Percentiles rank a stretch among this genome's conserved stretches.
Conservation (phyloP, 2,888 invertebrate genomes). For the Chromoteleia sp. region DNA sequence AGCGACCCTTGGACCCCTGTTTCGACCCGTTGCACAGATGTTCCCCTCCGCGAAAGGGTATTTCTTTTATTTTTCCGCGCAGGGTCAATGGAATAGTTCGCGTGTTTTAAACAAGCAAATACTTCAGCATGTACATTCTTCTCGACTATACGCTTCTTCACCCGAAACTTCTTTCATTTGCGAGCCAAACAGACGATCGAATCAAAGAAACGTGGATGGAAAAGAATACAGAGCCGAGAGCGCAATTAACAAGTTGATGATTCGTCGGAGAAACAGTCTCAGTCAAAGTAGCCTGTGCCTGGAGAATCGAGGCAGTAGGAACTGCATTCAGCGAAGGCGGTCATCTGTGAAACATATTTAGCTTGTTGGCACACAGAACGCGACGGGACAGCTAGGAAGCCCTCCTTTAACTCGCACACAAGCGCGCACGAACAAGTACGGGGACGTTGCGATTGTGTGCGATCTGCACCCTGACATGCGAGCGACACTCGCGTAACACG, state of each 20-base stretch:
- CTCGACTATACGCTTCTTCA: not conserved
- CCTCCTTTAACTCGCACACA: conserved; percentile 67
- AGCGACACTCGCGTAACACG: conserved; percentile 54
- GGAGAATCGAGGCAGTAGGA: conserved; percentile 55
- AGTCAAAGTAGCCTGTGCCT: conserved; percentile 34
- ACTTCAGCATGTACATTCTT: conserved; percentile 25
- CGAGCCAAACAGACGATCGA: no score
- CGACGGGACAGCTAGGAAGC: conserved; percentile 78
- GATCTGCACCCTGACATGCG: conserved; percentile 29
- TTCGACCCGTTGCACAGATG: conserved; percentile 76
- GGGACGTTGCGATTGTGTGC: conserved; percentile 23
- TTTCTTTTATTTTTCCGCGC: conserved; percentile 83
- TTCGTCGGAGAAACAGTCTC: conserved; percentile 20
- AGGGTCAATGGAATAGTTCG: conserved; percentile 80
- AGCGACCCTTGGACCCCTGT: conserved; percentile 76
- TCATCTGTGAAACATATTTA: conserved; percentile 84
- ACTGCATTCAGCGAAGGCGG: conserved; percentile 82
- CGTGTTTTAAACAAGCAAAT: conserved; percentile 70
- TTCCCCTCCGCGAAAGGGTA: conserved; percentile 74
- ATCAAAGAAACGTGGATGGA: no score
- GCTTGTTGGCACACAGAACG: conserved; percentile 84
- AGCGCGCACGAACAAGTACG: conserved; percentile 15
- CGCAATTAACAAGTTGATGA: not conserved
- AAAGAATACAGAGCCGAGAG: no score
- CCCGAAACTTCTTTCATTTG: not conserved